Percentiles rank a stretch among this genome's conserved stretches.
These are phyloP conservation scores for Desmodus rotundus DNA, from an alignment of 2,113 vertebrate genomes.

Conservation along the genomic window DNA sequence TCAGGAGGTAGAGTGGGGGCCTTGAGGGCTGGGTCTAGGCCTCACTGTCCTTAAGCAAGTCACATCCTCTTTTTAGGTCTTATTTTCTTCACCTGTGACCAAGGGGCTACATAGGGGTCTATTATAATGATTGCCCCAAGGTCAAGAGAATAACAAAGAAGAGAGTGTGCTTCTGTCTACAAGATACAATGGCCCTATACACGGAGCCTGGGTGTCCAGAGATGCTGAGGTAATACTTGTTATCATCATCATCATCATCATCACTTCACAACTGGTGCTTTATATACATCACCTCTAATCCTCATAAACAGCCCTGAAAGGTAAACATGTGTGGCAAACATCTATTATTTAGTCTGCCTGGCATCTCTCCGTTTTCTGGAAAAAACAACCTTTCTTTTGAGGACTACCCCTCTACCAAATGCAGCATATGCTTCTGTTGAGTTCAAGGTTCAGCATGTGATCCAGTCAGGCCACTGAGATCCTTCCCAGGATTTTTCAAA, in stretches of 20 bases:
- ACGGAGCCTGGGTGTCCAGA: not conserved
- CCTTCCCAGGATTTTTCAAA: not conserved
- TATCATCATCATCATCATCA: not conserved
- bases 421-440: not conserved
- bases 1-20: not conserved
- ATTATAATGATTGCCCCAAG: not conserved
- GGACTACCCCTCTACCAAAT: not conserved
- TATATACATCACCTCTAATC: not conserved
- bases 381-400: not conserved
- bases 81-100: not conserved
- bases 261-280: not conserved
- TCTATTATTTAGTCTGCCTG: not conserved
- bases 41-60: not conserved
- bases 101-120: not conserved
- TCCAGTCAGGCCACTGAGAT: not conserved
- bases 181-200: not conserved
- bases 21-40: not conserved
- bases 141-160: not conserved
- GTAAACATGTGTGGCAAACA: not conserved
- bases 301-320: not conserved
- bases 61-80: not conserved
- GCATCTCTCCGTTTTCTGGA: not conserved
- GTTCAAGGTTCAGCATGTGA: not conserved
- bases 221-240: not conserved
- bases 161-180: not conserved